Base-by-base conservation (phyloP, 2,888 invertebrate species). In the Molorchus minor region DNA sequence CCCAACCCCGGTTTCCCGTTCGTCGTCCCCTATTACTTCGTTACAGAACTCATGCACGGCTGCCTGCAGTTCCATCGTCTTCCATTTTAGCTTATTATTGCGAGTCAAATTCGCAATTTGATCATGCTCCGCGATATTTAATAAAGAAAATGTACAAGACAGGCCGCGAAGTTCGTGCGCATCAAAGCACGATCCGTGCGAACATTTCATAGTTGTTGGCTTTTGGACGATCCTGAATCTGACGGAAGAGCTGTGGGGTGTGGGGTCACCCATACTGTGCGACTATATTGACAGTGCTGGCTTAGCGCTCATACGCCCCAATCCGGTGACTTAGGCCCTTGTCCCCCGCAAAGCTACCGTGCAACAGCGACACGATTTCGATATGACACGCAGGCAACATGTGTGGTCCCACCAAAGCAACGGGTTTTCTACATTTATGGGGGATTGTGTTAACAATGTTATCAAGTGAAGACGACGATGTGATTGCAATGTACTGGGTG, bases 201-300 rank as follows among this genome's bases (percentile, higher is more conserved):
- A 74, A 75, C 74, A 74, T 75, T 74, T 73, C 75, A 74, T 74
- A 72, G 71, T 65, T 65, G 68, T 67, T 67, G 64, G 72, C 69
- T 72, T 71, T 71, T 64, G 64, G 67, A 61, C 65, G 68, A 70
- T 70, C 70, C 71, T 60, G 63, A 38, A 35, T 58, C 51, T 63
- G 63, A 60, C 63, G 60, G 58, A 41, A 53, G 52, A n/a, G n/a
- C n/a, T 55, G 57, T 52, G 15, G 29, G 45, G 33, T 21, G 56
- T 35, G 44, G 36, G 41, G 41, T 12, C 36, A n/a, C 49, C 33
- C 33, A 12, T 10, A 3, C 33, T 12, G n/a, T n/a, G n/a, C n/a
- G n/a, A n/a, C n/a, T n/a, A n/a, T n/a, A n/a, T n/a, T n/a, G n/a
- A n/a, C n/a, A n/a, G n/a, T n/a, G n/a, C n/a, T n/a, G n/a, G n/a